Conservation (phyloP, 2,797 vertebrate species). For the Malacoctenus gilli region DNA sequence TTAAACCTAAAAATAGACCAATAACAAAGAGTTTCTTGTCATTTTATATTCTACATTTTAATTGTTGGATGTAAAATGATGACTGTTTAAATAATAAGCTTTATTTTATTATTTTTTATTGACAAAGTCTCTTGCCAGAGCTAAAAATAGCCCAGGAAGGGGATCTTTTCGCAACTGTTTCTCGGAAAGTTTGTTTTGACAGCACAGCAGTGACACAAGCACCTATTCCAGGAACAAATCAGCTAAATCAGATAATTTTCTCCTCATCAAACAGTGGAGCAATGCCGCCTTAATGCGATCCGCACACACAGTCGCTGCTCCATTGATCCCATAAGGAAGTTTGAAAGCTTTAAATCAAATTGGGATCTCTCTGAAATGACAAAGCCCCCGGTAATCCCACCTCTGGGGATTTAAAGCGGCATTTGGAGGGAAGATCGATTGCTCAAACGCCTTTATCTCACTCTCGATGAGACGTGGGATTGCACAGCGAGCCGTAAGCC, state of each 20-base stretch:
- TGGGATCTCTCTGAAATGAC: slow-evolving; percentile 47
- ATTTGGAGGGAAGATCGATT: slow-evolving; percentile 36
- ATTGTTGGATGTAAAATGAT: too few relatives aligned
- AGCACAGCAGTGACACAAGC: slow-evolving; percentile 17
- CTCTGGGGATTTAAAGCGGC: slow-evolving; percentile 36
- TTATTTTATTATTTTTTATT: not conserved
- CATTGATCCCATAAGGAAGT: slow-evolving; percentile 49
- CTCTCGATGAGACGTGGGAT: slow-evolving; percentile 65
- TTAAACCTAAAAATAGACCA: too few relatives aligned
- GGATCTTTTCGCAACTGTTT: slow-evolving; percentile 10
- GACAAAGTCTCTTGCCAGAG: not conserved
- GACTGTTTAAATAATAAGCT: too few relatives aligned
- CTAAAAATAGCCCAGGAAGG: slow-evolving; percentile 11
- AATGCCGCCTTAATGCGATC: slow-evolving; percentile 57
- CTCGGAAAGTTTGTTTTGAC: slow-evolving; percentile 2
- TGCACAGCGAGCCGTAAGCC: slow-evolving; percentile 62
- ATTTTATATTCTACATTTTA: too few relatives aligned
- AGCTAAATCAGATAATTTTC: slow-evolving; percentile 50
- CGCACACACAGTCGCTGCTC: slow-evolving; percentile 47
- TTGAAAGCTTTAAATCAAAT: slow-evolving; percentile 63
- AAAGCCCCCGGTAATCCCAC: slow-evolving; percentile 32
- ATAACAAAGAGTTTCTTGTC: too few relatives aligned
- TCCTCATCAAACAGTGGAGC: slow-evolving; percentile 64
- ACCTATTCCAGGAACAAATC: slow-evolving; percentile 55
- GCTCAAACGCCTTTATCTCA: slow-evolving; percentile 60